These are phyloP conservation scores for Leptopilina myrica DNA, from an alignment of 2,888 invertebrate species.

Conservation along the genomic window DNA sequence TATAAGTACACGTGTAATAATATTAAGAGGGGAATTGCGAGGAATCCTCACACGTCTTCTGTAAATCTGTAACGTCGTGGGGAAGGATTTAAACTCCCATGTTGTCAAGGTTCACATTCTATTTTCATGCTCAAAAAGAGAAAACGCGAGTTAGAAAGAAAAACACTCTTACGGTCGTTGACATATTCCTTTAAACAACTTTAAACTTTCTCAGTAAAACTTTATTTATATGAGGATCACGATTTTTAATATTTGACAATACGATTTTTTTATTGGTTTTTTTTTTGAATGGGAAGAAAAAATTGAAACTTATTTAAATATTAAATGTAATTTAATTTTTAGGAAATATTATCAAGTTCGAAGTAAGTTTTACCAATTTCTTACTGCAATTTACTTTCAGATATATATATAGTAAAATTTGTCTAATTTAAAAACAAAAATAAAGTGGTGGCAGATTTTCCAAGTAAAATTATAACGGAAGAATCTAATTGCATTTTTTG, in stretches of 20 bases:
- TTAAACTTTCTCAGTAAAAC: constrained; percentile 3
- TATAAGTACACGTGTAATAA: too few relatives aligned
- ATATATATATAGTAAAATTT: too few relatives aligned
- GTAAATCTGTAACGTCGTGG: constrained; percentile 20
- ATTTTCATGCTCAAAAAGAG: constrained; percentile 37
- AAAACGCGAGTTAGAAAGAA: constrained; percentile 22
- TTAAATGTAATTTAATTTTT: too few relatives aligned
- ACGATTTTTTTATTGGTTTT: too few relatives aligned
- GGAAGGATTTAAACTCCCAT: constrained; percentile 30
- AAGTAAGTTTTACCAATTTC: too few relatives aligned
- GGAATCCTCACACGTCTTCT: constrained; percentile 37
- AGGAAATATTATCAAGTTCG: too few relatives aligned
- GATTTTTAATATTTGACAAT: neutral
- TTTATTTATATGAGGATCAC: neutral
- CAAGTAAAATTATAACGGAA: neutral
- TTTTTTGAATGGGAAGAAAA: too few relatives aligned
- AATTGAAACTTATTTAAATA: too few relatives aligned
- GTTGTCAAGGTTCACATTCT: constrained; percentile 36
- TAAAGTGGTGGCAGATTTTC: too few relatives aligned
- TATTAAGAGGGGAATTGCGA: constrained; percentile 16
- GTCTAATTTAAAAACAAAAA: too few relatives aligned
- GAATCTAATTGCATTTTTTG: neutral
- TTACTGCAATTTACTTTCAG: too few relatives aligned
- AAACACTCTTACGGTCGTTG: constrained; percentile 34
- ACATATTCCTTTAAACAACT: constrained; percentile 1